These are phyloP conservation scores for Chlamydotis undulata DNA, from an alignment of 2,113 vertebrate genomes.

Conservation along the genomic window DNA sequence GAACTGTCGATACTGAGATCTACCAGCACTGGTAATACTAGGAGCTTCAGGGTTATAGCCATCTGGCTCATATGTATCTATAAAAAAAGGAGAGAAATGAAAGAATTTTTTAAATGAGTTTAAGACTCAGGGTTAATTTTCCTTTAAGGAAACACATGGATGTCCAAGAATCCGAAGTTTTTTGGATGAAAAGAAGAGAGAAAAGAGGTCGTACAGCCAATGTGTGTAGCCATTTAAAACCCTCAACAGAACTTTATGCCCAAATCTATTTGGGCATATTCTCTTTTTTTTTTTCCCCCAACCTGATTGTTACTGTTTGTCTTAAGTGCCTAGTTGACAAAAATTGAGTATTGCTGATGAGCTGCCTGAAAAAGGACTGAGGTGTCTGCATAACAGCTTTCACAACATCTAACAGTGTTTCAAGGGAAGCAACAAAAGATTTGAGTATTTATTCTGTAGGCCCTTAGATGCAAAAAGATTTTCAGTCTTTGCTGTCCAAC, in stretches of 20 bases:
- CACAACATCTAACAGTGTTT: background rate
- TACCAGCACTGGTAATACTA: constrained; percentile 91
- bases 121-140: constrained; percentile 27
- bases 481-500: background rate
- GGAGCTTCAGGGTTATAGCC: constrained; percentile 99
- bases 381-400: background rate
- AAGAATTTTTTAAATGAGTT: constrained; percentile 43
- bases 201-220: background rate
- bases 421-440: background rate
- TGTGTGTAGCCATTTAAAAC: background rate
- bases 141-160: background rate
- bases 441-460: background rate
- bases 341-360: background rate
- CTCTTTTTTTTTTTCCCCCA: background rate
- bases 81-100: constrained; percentile 57
- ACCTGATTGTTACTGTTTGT: background rate
- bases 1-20: constrained; percentile 92
- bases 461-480: background rate
- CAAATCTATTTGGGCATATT: background rate
- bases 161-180: constrained; percentile 12
- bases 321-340: background rate
- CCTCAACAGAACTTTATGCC: background rate
- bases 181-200: background rate
- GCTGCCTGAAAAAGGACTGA: background rate
- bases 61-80: constrained; percentile 97